These are phyloP conservation scores for Alligator sinensis DNA, from an alignment of 2,113 vertebrate genomes.

Conservation along the genomic window DNA sequence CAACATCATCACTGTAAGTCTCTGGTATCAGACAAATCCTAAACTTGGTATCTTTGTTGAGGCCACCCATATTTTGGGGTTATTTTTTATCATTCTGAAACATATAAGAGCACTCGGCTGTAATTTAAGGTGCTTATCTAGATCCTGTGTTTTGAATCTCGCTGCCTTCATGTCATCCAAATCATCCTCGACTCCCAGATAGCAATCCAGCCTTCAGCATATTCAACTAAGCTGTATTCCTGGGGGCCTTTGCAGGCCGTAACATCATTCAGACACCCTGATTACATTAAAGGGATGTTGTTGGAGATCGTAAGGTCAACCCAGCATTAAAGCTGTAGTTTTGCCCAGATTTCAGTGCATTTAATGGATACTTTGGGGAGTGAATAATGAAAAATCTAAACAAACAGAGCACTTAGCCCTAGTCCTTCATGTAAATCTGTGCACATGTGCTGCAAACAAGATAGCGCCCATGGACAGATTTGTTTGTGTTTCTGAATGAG, in stretches of 20 bases:
- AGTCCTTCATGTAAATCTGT: conserved; percentile 65
- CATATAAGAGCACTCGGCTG: background rate
- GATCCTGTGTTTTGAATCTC: background rate
- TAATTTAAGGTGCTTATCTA: background rate
- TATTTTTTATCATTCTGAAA: background rate
- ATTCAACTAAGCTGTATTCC: background rate
- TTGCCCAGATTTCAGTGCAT: conserved; percentile 1
- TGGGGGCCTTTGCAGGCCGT: background rate
- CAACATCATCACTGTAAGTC: background rate
- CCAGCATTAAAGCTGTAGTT: background rate
- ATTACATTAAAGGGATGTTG: background rate
- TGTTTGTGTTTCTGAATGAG: conserved; percentile 57
- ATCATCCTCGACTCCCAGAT: background rate
- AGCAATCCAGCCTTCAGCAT: no score
- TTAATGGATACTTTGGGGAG: conserved; percentile 12
- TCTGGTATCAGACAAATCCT: background rate
- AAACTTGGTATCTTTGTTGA: background rate
- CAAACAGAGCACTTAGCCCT: conserved; percentile 57
- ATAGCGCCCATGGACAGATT: conserved; percentile 64
- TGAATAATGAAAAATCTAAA: conserved; percentile 32
- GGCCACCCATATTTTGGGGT: background rate
- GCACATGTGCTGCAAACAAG: conserved; percentile 73
- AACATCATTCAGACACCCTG: background rate
- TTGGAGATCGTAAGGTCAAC: background rate
- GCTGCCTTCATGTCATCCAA: background rate